Percentiles rank a stretch among this genome's conserved stretches.
Conservation (phyloP, 2,888 invertebrate species). For the Nomada goodeniana region DNA sequence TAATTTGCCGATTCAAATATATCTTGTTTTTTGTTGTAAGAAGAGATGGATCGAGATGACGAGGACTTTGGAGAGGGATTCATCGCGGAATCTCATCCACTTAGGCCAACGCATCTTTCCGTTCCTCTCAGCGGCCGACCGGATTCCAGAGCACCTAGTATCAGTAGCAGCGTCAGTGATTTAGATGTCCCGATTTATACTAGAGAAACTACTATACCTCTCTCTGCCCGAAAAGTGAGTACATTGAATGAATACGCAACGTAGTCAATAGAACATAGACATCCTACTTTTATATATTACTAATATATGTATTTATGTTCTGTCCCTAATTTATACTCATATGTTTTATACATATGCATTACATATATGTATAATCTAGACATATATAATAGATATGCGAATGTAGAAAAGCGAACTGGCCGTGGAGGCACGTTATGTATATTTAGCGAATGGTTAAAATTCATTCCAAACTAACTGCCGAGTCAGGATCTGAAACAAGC, state of each 20-base stretch:
- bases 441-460: slow-evolving; percentile 52
- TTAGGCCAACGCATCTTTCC: slow-evolving; percentile 85
- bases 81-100: slow-evolving; percentile 86
- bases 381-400: too few species aligned
- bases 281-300: background rate
- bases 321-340: background rate
- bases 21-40: background rate
- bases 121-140: slow-evolving; percentile 82
- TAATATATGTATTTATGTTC: background rate
- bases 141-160: slow-evolving; percentile 84
- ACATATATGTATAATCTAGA: too few species aligned
- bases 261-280: too few species aligned
- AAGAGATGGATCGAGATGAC: slow-evolving; percentile 80
- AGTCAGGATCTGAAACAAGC: background rate
- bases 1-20: background rate
- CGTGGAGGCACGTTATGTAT: background rate
- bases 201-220: slow-evolving; percentile 81
- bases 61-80: slow-evolving; percentile 85
- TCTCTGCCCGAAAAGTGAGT: slow-evolving; percentile 77
- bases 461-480: background rate
- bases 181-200: slow-evolving; percentile 86
- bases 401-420: background rate
- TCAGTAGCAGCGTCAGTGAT: slow-evolving; percentile 86
- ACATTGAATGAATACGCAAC: background rate
- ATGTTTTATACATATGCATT: background rate